Base-by-base conservation (phyloP, 2,113 vertebrate species). In the Spea multiplicata region DNA sequence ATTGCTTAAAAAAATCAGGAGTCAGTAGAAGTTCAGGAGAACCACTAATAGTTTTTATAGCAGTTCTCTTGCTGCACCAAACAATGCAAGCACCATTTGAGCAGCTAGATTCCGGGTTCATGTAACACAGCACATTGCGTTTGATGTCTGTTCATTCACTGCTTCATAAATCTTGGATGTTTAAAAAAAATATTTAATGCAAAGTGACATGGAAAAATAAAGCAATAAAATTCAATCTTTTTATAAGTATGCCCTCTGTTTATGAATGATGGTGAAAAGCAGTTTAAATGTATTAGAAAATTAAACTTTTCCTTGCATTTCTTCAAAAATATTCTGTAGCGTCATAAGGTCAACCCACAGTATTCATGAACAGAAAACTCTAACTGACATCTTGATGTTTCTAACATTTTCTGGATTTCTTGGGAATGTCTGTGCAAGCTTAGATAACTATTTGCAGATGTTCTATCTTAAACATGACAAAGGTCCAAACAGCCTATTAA, bases 401-500 rank as follows among this genome's bases (percentile, higher is more conserved):
- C 8, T 53, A 53, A 52, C n/a, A 64, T 64, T 64, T 64, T 64
- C 13, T 13, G 4, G 8, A 71, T 71, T 71, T 71, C 47, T 44
- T 71, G 69, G 9, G 44, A 71, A n/a, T n/a, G 49, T 71, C 16
- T 9, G n/a, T 17, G 49, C 10, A 71, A 4, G 7, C n/a, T 55
- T 71, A 53, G 69, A 44, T 71, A 71, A 71, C 49, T 50, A 71
- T 53, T 55, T 44, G 44, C 69, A 71, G 69, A 71, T 71, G 69
- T 71, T 71, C n/a, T 17, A 52, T 71, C 17, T 53, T 55, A 71
- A 46, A 17, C 9, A 55, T 52, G 69, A 71, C 16, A 44, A 71
- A 53, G 61, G 12, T 30, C 49, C 50, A 71, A 71, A 71, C 64
- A 83, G 76, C n/a, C 0, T 72, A 80, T 81, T 84, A 76, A 75